Percentiles rank a stretch among this genome's conserved stretches.
These are phyloP conservation scores for Drosophila setifemur DNA, from an alignment of 1,140 invertebrate species.

Conservation along the genomic window DNA sequence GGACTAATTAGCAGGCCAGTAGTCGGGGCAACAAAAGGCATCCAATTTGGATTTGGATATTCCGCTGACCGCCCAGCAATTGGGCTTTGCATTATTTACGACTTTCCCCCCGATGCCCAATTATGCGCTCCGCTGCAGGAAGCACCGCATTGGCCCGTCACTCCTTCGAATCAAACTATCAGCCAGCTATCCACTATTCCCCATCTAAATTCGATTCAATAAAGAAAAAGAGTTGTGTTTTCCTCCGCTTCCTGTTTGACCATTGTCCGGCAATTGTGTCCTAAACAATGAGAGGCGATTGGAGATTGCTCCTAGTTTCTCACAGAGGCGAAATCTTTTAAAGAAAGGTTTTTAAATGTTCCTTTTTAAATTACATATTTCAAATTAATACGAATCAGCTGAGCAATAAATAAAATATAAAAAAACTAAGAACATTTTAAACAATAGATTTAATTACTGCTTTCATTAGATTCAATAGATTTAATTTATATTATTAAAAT, in stretches of 20 bases:
- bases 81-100: conserved; percentile 68
- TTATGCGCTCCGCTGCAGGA: conserved; percentile 62
- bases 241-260: conserved; percentile 21
- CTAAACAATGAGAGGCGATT: conserved; percentile 12
- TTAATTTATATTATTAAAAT: no score
- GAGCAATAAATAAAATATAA: background rate
- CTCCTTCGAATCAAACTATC: conserved; percentile 64
- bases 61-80: conserved; percentile 24
- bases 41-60: conserved; percentile 45
- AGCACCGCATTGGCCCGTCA: conserved; percentile 49
- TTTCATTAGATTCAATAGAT: no score
- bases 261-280: conserved; percentile 24
- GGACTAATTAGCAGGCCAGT: conserved; percentile 44
- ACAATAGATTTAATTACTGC: no score
- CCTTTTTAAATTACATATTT: background rate
- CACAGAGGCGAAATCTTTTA: background rate
- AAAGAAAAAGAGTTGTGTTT: conserved; percentile 19
- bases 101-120: conserved; percentile 49
- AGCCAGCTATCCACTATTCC: no score
- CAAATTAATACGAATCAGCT: no score
- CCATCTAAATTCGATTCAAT: background rate
- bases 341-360: no score
- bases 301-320: background rate
- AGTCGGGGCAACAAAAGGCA: conserved; percentile 21
- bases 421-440: no score